Evolutionary conservation across 30 jellyfish, hydroid and myxozoan genomes (phyloP).

Genomic region (Aurelia aurita): DNA sequence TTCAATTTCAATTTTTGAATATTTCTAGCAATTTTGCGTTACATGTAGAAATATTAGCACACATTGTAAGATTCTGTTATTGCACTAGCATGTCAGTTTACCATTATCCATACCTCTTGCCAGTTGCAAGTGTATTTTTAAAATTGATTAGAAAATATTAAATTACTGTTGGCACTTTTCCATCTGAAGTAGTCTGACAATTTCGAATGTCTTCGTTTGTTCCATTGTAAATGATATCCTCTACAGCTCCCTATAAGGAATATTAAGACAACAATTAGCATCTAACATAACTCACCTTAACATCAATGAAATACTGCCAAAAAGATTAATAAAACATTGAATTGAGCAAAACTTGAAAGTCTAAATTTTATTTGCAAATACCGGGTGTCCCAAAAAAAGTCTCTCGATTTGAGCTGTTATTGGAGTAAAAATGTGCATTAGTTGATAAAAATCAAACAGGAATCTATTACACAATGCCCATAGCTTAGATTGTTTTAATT

Average conservation of each 20-base stretch:
- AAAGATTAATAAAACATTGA: no score
- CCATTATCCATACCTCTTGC: background rate
- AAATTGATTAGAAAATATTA: background rate
- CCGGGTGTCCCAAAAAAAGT: background rate
- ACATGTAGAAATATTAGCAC: no score
- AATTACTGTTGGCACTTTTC: slow-evolving; percentile 85
- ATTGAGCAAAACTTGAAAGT: no score
- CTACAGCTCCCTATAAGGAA: slow-evolving; percentile 67
- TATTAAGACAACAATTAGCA: background rate
- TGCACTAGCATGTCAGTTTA: background rate
- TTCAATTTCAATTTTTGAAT: no score
- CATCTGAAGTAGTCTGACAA: slow-evolving; percentile 51
- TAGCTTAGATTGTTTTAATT: no score
- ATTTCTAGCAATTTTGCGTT: no score
- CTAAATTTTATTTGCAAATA: no score
- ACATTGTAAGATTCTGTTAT: background rate
- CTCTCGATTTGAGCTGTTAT: no score
- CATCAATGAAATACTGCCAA: background rate
- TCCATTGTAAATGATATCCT: slow-evolving; percentile 89
- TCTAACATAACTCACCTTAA: background rate
- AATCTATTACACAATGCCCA: background rate
- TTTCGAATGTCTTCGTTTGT: slow-evolving; percentile 44
- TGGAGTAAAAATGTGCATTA: no score
- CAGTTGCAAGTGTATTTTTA: background rate
- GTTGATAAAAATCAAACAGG: no score